A percentile compares a stretch with the other conserved stretches of the same genome.
phyloP scores from a whole-genome alignment of 2,888 invertebrate species.

The Seira ritae region DNA sequence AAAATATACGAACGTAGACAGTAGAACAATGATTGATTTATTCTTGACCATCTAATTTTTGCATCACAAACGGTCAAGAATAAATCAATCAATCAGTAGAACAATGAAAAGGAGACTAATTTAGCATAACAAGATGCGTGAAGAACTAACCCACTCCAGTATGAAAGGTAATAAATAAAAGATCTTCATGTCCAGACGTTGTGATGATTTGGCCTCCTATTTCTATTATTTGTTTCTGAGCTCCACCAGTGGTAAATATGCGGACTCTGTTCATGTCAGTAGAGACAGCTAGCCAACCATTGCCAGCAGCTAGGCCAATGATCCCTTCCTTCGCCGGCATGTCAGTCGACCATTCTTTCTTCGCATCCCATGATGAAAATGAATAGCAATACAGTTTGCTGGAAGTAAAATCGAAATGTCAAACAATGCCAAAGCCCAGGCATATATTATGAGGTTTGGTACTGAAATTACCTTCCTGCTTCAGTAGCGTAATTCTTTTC shows the following conservation, averaged over 20 bases:
- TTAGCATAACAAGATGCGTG: too few relatives aligned
- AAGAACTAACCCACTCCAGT: constrained; percentile 77
- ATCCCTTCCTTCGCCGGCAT: constrained; percentile 88
- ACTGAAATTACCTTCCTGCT: constrained; percentile 66
- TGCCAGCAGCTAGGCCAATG: constrained; percentile 79
- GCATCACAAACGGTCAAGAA: too few relatives aligned
- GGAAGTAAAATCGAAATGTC: constrained; percentile 18
- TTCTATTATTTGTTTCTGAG: constrained; percentile 87
- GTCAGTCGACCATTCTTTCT: constrained; percentile 90
- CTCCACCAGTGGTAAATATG: constrained; percentile 90
- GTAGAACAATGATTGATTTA: too few relatives aligned
- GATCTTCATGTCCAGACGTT: constrained; percentile 67
- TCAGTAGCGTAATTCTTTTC: constrained; percentile 74
- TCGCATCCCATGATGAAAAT: constrained; percentile 81
- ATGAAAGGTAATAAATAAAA: constrained; percentile 78
- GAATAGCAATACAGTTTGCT: constrained; percentile 87
- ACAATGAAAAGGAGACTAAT: too few relatives aligned
- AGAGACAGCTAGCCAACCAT: constrained; percentile 86
- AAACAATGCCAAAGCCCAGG: constrained; percentile 62
- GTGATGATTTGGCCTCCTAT: constrained; percentile 84
- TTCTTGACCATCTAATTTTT: too few relatives aligned
- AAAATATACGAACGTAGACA: not conserved
- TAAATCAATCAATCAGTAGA: too few relatives aligned
- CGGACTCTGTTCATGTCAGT: constrained; percentile 86
- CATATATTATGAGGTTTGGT: too few relatives aligned